A percentile compares a stretch with the other conserved stretches of the same genome.
These are phyloP conservation scores for Emberiza fucata DNA, from an alignment of 2,113 vertebrate species.

Conservation along the genomic window DNA sequence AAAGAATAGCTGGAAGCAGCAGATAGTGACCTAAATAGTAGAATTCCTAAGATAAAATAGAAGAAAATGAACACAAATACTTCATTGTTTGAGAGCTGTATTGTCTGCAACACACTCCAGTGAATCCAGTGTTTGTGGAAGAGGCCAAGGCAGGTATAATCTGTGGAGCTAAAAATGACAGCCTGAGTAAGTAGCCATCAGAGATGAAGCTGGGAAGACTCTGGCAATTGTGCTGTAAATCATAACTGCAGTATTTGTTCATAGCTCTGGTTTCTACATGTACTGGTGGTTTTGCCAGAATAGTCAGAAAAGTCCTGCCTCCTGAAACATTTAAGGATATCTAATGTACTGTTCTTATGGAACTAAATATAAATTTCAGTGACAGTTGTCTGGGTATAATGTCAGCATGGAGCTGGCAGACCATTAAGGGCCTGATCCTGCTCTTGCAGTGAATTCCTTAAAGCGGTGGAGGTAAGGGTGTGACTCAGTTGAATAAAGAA, in stretches of 20 bases:
- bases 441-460: background rate
- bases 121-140: conserved; percentile 40
- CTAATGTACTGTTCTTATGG: background rate
- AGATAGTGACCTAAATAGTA: conserved; percentile 66
- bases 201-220: background rate
- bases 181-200: conserved; percentile 19
- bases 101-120: conserved; percentile 46
- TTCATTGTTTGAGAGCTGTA: conserved; percentile 34
- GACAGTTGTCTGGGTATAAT: background rate
- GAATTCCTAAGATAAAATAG: conserved; percentile 48
- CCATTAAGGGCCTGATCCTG: background rate
- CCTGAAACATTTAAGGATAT: conserved; percentile 1
- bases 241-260: conserved; percentile 4
- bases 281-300: background rate
- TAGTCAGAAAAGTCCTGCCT: background rate
- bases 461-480: background rate
- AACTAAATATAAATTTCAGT: background rate
- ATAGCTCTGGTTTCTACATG: background rate
- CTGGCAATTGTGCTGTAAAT: conserved; percentile 25
- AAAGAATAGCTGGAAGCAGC: conserved; percentile 54
- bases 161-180: conserved; percentile 24
- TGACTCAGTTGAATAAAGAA: background rate
- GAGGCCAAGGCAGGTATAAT: conserved; percentile 33
- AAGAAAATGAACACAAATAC: conserved; percentile 50
- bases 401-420: background rate